Base-by-base conservation (phyloP, 2,113 vertebrate species). In the Oxygymnocypris stewartii region DNA sequence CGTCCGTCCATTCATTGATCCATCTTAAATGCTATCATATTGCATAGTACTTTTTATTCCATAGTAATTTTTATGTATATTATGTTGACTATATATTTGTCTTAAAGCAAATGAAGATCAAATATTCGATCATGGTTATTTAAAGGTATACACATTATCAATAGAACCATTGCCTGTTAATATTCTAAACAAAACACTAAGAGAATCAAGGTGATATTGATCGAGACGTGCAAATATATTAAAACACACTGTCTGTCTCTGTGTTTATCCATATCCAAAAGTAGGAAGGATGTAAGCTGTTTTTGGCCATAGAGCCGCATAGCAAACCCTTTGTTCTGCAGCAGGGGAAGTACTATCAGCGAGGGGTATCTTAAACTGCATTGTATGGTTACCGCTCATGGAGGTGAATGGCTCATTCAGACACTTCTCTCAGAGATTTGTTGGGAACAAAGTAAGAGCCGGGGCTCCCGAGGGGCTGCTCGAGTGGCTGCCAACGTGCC, bases 401-500 rank as follows among this genome's bases (percentile, higher is more conserved):
- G 85, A 86, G 82, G 91, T 93, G 90, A 94, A 94, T 94, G 91
- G 88, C 89, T 92, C 90, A 91, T 92, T 93, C 91, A 92, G 90
- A 71, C 84, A 84, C 87, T 87, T 91, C 86, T 90, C 87, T 89
- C 85, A 40, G 89, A 87, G 87, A 86, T 88, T 90, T 91, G 51
- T 84, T 63, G 85, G 90, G 90, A 93, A 95, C 92, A 93, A 93
- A 93, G 91, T 89, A 25, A 82, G 85, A 85, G 88, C 85, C 49
- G 69, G 86, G 81, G 74, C 77, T 89, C 84, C 88, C 84, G 40
- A 5, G 90, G 92, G 87, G 89, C 92, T 84, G 91, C 93, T 94
- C 86, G 91, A 95, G 92, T 92, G 90, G 93, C 94, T 95, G 92
- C 92, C 91, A 95, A 95, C 92, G 94, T 96, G 95, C 93, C 93